Evolutionary conservation across 2,113 vertebrate species (phyloP), one percentile per base, ranked within the genome.

Genomic region (Dicaeum eximium): DNA sequence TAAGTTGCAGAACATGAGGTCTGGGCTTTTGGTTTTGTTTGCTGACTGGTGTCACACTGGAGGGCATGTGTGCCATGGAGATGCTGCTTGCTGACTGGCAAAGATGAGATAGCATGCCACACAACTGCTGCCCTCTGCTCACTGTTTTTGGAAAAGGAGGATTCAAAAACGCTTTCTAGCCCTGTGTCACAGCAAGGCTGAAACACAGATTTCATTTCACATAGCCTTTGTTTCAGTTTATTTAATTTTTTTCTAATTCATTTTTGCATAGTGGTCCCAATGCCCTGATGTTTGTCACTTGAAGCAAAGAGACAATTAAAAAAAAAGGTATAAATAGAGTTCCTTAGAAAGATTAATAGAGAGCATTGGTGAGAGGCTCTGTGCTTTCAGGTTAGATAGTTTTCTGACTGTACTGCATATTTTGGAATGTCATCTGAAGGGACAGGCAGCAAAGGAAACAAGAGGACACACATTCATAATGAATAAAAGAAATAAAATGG

Each of bases 371-470:
- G 71, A 89, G 47, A 88, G 47, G 54, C 54, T 80, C 42, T 28
- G 37, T 77, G 60, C n/a, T 93, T 96, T 95, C 88, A 96, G 51
- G 44, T 50, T 82, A 92, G 90, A 48, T 72, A 60, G 50, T 56
- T 86, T 97, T 97, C 60, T 50, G 44, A 70, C n/a, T 71, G 8
- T 58, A 62, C 13, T 87, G 67, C 10, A 2, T 87, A 38, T 84
- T 84, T 90, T 91, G 90, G 51, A 91, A 38, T 90, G 72, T 47
- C 66, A 31, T 96, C 56, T 75, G 47, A 87, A 67, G 21, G 50
- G 56, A 37, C 31, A 89, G 60, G 35, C n/a, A 88, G 58, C 15
- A 78, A 80, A 88, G 67, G 30, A 60, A 13, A 38, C 5, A 20
- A 20, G 24, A 85, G 42, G n/a, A n/a, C n/a, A n/a, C n/a, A n/a